Evolutionary conservation across 2,888 invertebrate genomes (phyloP), one percentile per base, ranked within the genome.

Genomic region (Stenotaenia linearis): DNA sequence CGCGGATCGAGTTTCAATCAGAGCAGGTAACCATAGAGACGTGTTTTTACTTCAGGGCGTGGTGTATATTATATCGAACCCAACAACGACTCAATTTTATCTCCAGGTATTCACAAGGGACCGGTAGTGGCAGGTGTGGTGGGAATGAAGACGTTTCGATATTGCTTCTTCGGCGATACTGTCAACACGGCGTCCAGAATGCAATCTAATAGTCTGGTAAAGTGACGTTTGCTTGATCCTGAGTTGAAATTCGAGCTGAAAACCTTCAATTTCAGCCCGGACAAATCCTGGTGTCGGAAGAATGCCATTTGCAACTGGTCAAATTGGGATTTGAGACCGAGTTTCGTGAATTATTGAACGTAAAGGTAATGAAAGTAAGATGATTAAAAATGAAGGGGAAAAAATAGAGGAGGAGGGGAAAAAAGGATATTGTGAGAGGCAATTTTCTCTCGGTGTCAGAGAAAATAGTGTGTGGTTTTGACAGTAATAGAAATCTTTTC

Each of bases 131-230:
- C 94, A 0, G 95, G 95, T 0, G 92, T 96, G 25, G 92, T 96
- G 0, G 96, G 96, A 0, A 87, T 92, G 50, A 93, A 94, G 84
- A 91, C 94, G 78, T 95, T 94, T 0, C 89, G 95, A 83, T 95
- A 94, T 86, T 96, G 95, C 83, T 91, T 96, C 76, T 96, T 96
- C 81, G 96, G 96, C 0, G 95, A 95, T 85, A 93, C 95, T 0
- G 94, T 96, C 21, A 96, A 96, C 85, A 95, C 94, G 0, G 96
- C 96, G 0, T 94, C 95, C 1, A 89, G 96, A 80, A 95, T 96
- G 95, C 95, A 96, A 85, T 90, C 91, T 0, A 89, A 89, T 25
- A 89, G 91, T 82, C 84, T 88, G 86, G 91, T 91, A 85, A 85
- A 84, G 23, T 25, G 61, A 56, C 56, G 1, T 2, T 18, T 79